Base-by-base conservation (phyloP, 2,888 invertebrate genomes). In the Apamea crenata region DNA sequence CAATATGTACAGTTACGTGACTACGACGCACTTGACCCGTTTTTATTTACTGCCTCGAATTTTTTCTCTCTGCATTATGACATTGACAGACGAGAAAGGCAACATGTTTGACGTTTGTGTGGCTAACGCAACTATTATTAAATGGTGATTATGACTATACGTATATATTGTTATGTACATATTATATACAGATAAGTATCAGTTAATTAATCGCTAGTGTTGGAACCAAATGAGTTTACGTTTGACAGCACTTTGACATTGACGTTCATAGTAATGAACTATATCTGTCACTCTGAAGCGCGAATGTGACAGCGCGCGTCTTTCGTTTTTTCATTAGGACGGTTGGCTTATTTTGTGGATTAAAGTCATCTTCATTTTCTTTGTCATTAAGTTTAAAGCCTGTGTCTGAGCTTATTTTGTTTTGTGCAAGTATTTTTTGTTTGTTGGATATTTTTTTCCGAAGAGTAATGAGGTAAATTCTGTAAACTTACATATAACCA, bases 241-340 rank as follows among this genome's bases (percentile, higher is more conserved):
- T 72, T 84, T 80, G 72, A 69, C 81, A 73, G 59, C 12, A 70
- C n/a, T 74, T 73, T 82, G 81, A 81, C 65, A 81, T 66, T 81
- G 69, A 70, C 53, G 12, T 21, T 44, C 32, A 40, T 44, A 44
- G 63, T 86, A 53, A 65, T 69, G 29, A 70, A 86, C 25, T 81
- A 32, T 44, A 61, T 40, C 40, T 73, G 69, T 81, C 75, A 61
- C 10, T 72, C 18, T 85, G 74, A 68, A 63, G 6, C 1, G 16
- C 6, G 32, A 67, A 71, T 72, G 82, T 85, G 82, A 81, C 86
- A 44, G 71, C 63, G 50, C 5, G 25, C 16, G 53, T 53, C 21
- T 68, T 67, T 81, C 71, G 40, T 71, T 85, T 65, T 47, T 71
- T 53, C 40, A 66, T 29, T 59, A 36, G 4, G 16, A 59, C 14